These are phyloP conservation scores for Agrotis ipsilon DNA, from an alignment of 2,888 invertebrate species.

Conservation along the genomic window DNA sequence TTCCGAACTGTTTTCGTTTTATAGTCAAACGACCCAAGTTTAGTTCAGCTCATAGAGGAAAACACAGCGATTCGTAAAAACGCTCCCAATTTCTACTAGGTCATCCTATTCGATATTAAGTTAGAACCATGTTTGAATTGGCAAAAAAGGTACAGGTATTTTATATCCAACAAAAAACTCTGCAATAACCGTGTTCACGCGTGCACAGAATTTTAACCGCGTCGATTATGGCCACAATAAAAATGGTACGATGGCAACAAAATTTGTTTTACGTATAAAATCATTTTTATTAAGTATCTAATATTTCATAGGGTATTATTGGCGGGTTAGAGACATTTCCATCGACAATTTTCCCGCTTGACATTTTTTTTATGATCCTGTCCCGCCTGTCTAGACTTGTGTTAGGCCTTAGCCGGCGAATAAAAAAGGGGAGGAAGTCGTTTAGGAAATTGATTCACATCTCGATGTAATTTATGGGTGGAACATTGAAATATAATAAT, in stretches of 20 bases:
- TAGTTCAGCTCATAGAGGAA: constrained; percentile 22
- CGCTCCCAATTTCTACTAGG: constrained; percentile 47
- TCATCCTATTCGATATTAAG: constrained; percentile 55
- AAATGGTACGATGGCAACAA: constrained; percentile 45
- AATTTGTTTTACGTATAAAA: constrained; percentile 53
- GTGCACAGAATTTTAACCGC: constrained; percentile 54
- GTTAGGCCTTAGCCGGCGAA: constrained; percentile 39
- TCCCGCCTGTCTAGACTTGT: constrained; percentile 47
- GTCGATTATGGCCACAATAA: constrained; percentile 52
- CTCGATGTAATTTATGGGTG: constrained; percentile 35
- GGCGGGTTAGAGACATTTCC: constrained; percentile 31
- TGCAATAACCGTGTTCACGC: constrained; percentile 48
- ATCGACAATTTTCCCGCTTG: constrained; percentile 34
- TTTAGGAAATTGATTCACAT: constrained; percentile 44
- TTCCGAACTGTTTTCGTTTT: constrained; percentile 20
- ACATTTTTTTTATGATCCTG: constrained; percentile 45
- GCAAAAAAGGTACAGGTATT: constrained; percentile 57
- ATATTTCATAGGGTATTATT: constrained; percentile 54
- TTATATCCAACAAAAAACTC: constrained; percentile 45
- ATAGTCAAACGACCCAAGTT: constrained; percentile 16
- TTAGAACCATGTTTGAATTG: constrained; percentile 57
- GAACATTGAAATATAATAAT: neutral
- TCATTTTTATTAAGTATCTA: constrained; percentile 52
- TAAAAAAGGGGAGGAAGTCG: constrained; percentile 34
- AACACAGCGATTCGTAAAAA: constrained; percentile 45